phyloP scores from a whole-genome alignment of 2,113 vertebrate genomes.

The Microcebus murinus region DNA sequence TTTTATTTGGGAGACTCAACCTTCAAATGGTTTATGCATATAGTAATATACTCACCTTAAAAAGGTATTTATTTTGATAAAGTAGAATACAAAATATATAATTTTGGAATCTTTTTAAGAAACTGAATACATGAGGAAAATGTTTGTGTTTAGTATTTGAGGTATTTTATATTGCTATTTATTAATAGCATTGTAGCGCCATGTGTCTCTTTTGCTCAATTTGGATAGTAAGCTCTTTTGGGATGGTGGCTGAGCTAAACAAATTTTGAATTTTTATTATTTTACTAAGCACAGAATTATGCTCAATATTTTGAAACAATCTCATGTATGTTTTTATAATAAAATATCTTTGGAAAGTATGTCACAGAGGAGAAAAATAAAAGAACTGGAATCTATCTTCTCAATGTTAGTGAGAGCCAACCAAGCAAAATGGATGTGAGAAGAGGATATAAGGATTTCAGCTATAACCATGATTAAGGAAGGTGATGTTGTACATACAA shows the following conservation, averaged over 20 bases:
- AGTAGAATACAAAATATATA: neutral
- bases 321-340: neutral
- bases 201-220: neutral
- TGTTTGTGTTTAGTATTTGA: neutral
- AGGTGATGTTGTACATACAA: neutral
- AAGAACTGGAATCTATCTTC: neutral
- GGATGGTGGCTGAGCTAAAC: neutral
- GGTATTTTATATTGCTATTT: neutral
- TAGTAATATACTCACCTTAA: neutral
- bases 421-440: neutral
- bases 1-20: neutral
- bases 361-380: neutral
- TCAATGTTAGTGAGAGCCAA: neutral
- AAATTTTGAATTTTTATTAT: constrained; percentile 8
- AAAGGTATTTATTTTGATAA: neutral
- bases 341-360: neutral
- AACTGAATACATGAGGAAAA: neutral
- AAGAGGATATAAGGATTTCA: neutral
- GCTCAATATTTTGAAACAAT: neutral
- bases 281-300: neutral
- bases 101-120: neutral
- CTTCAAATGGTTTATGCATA: neutral
- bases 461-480: neutral
- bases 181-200: neutral
- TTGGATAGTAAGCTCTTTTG: neutral